phyloP scores from a whole-genome alignment of 2,888 invertebrate species.

The Uropetala carovei region DNA sequence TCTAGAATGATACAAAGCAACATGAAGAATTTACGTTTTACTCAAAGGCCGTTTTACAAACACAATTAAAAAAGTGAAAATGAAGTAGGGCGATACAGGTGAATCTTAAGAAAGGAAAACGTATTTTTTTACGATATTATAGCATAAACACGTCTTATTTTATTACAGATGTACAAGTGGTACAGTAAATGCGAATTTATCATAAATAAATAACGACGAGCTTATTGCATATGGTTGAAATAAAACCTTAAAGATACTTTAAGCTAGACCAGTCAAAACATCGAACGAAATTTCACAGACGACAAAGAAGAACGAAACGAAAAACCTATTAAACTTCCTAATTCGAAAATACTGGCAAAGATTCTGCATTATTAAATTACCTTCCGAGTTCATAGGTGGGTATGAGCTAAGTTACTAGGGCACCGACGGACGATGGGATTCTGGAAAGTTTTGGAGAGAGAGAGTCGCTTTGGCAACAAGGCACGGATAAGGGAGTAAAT shows the following conservation, averaged over 20 bases:
- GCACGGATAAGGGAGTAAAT: slow-evolving; percentile 24
- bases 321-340: neutral
- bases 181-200: neutral
- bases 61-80: too few relatives aligned
- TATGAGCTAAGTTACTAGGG: neutral
- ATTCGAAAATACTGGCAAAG: neutral
- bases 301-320: neutral
- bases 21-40: too few relatives aligned
- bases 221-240: neutral
- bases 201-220: neutral
- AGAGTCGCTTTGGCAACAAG: neutral
- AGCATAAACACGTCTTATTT: neutral
- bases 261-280: neutral
- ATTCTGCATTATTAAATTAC: neutral
- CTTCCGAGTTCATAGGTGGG: neutral
- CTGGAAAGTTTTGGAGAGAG: neutral
- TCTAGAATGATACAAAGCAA: too few relatives aligned
- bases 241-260: neutral
- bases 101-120: too few relatives aligned
- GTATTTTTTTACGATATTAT: too few relatives aligned
- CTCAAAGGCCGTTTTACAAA: too few relatives aligned
- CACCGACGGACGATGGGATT: neutral
- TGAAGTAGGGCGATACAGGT: too few relatives aligned
- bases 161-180: neutral
- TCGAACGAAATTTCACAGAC: neutral